Evolutionary conservation across 2,797 vertebrate species (phyloP).

Genomic region (Propithecus perrieri): DNA sequence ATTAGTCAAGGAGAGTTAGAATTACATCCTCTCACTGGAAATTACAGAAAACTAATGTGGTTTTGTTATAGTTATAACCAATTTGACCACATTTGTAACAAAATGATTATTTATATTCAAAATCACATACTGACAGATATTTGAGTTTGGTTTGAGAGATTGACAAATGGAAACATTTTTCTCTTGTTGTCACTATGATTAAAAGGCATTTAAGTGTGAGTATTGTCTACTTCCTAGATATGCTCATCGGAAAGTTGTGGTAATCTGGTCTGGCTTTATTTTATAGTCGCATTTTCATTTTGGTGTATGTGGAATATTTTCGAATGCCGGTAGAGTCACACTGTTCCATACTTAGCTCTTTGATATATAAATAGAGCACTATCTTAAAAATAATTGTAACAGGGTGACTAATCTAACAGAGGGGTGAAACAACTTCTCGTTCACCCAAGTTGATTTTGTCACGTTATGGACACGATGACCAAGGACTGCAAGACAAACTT

Average conservation of each 20-base stretch:
- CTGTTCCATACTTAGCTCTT: not conserved
- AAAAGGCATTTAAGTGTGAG: not conserved
- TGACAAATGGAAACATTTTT: not conserved
- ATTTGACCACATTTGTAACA: not conserved
- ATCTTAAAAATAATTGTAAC: conserved; percentile 62
- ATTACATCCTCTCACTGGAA: not conserved
- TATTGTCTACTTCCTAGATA: not conserved
- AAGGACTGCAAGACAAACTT: not conserved
- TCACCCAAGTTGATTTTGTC: not conserved
- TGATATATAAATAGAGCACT: conserved; percentile 63
- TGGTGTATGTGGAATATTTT: conserved; percentile 13
- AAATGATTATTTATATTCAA: not conserved
- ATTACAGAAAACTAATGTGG: not conserved
- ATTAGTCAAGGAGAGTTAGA: not conserved
- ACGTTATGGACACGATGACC: not conserved
- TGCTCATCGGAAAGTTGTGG: not conserved
- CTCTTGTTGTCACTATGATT: not conserved
- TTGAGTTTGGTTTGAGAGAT: not conserved
- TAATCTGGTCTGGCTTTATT: not conserved
- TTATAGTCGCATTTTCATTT: not conserved
- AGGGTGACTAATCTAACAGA: conserved; percentile 50
- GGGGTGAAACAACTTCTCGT: not conserved
- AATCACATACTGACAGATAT: not conserved
- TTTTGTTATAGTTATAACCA: not conserved
- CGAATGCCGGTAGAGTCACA: not conserved